Evolutionary conservation across 2,797 vertebrate genomes (phyloP), one percentile per base, ranked within the genome.

Genomic region (Enteromius argenteus): DNA sequence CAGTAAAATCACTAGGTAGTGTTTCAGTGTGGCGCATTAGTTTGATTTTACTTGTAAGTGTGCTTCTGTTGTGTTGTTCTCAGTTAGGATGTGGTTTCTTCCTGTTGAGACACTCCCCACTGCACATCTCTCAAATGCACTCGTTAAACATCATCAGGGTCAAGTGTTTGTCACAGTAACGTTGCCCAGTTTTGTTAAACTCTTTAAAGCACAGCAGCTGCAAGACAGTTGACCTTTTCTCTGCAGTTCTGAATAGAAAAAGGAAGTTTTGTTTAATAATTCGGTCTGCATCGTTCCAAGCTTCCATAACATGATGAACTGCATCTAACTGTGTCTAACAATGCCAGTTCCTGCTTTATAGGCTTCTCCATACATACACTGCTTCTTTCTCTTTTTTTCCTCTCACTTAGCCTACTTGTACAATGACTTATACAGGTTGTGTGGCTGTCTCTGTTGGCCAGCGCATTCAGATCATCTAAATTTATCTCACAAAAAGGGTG

Each of bases 381-480:
- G 23, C 56, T 9, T 37, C 67, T 23, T 53, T 62, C 3, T 62
- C 39, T 68, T 7, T 51, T 51, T 46, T 53, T 46, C 2, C 62
- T 69, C 73, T 85, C 46, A 35, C n/a, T 85, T 86, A 86, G 88
- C 86, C 85, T 86, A 89, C 84, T 88, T 88, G 56, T 82, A 46
- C 84, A 88, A 85, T 86, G 81, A 86, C 81, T 84, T 84, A 76
- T 79, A 83, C 80, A 81, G 86, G 81, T 76, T 87, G 44, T 84
- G 78, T 53, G 49, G 42, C 27, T 72, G 86, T 86, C 88, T 87
- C 86, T 82, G 77, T 85, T 85, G 88, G 84, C 78, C 75, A 76
- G 68, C 76, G 46, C 81, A 81, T 81, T 85, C 80, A 86, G 87
- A 77, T 86, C 85, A 83, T 84, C 88, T 89, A 89, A 89, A 87